A percentile compares a stretch with the other conserved stretches of the same genome.
These are phyloP conservation scores for Eumaeus atala DNA, from an alignment of 1,140 invertebrate genomes.

Conservation along the genomic window DNA sequence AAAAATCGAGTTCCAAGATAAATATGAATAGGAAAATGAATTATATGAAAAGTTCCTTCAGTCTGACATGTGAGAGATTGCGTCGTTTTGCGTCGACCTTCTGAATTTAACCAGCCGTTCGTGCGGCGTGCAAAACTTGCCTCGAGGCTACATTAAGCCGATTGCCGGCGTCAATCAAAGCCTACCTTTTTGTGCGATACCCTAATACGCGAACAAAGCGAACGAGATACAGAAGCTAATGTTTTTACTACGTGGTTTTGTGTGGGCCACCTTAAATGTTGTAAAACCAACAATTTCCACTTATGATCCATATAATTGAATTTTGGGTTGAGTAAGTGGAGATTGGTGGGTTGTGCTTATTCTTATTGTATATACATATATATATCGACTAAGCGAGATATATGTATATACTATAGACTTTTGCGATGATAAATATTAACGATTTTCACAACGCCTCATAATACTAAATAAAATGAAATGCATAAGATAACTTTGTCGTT, in stretches of 20 bases:
- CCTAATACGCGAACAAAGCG: conserved; percentile 41
- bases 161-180: conserved; percentile 70
- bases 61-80: conserved; percentile 68
- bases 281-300: conserved; percentile 14
- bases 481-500: too few relatives aligned
- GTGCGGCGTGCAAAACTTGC: conserved; percentile 62
- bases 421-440: too few relatives aligned
- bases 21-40: conserved; percentile 71
- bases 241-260: conserved; percentile 37
- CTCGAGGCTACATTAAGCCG: conserved; percentile 69
- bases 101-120: conserved; percentile 68
- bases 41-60: conserved; percentile 66
- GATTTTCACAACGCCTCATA: too few relatives aligned
- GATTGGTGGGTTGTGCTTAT: too few relatives aligned
- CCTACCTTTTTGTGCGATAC: conserved; percentile 56
- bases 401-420: too few relatives aligned
- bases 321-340: background rate
- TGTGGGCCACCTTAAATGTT: conserved; percentile 18
- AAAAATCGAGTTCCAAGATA: conserved; percentile 62
- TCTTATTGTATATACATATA: too few relatives aligned
- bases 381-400: too few relatives aligned
- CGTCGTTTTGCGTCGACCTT: conserved; percentile 65
- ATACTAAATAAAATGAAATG: too few relatives aligned
- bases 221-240: conserved; percentile 35
- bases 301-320: conserved; percentile 7